These are phyloP conservation scores for Myotis findleyi DNA, from an alignment of 2,797 vertebrate genomes.

Conservation along the genomic window DNA sequence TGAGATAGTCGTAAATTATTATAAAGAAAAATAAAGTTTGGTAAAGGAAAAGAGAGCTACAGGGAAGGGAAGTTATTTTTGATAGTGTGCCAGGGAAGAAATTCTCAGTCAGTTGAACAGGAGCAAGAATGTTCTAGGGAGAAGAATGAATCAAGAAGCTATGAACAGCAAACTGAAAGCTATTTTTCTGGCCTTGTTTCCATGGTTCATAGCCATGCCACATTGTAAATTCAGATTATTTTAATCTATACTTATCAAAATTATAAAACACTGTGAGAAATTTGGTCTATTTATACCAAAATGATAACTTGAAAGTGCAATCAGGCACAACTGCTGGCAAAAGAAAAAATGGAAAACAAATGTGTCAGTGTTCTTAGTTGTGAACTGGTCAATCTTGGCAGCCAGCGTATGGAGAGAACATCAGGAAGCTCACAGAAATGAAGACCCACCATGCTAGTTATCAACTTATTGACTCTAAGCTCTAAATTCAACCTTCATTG, in stretches of 20 bases:
- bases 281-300: not conserved
- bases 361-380: not conserved
- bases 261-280: not conserved
- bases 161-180: not conserved
- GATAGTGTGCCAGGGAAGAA: not conserved
- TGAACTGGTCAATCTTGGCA: not conserved
- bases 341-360: not conserved
- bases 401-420: not conserved
- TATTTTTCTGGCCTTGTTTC: not conserved
- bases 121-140: not conserved
- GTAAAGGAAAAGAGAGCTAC: not conserved
- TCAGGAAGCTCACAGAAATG: not conserved
- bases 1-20: not conserved
- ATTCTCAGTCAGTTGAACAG: not conserved
- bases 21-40: not conserved
- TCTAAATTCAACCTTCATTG: not conserved
- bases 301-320: not conserved
- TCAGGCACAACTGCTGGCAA: not conserved
- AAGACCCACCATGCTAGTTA: not conserved
- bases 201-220: not conserved
- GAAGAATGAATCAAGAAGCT: not conserved
- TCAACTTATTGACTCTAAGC: too few species aligned
- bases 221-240: not conserved
- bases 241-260: not conserved
- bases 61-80: not conserved